A percentile compares a stretch with the other conserved stretches of the same genome.
These are phyloP conservation scores for Bombyx huttoni DNA, from an alignment of 2,888 invertebrate species.

Conservation along the genomic window DNA sequence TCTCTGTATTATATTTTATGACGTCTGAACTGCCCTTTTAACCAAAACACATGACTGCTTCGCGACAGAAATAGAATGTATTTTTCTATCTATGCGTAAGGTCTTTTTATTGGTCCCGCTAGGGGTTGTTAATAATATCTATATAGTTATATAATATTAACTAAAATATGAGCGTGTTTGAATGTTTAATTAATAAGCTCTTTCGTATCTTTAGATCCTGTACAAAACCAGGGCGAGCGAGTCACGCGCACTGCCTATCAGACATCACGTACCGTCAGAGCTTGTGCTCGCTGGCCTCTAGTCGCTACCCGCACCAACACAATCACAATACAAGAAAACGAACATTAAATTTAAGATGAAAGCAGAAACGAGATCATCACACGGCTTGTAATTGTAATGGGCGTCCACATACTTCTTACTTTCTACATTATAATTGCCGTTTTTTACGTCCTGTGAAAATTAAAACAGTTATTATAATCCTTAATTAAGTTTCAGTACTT, in stretches of 20 bases:
- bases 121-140: too few relatives aligned
- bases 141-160: constrained; percentile 11
- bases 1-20: too few relatives aligned
- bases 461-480: too few relatives aligned
- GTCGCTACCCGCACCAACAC: constrained; percentile 4
- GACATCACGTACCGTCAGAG: constrained; percentile 32
- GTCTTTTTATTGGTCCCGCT: too few relatives aligned
- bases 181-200: constrained; percentile 51
- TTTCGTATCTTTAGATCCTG: constrained; percentile 52
- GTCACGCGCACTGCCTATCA: constrained; percentile 56
- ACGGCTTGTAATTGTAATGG: constrained; percentile 21
- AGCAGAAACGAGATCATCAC: constrained; percentile 21
- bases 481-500: too few relatives aligned
- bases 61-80: too few relatives aligned
- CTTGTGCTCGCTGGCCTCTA: constrained; percentile 10
- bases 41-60: too few relatives aligned
- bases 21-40: too few relatives aligned
- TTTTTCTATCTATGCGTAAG: too few relatives aligned
- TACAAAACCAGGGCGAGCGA: constrained; percentile 59
- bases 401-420: constrained; percentile 19
- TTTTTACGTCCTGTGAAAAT: constrained; percentile 1
- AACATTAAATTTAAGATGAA: constrained; percentile 19
- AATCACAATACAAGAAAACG: constrained; percentile 12
- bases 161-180: constrained; percentile 23
- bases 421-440: constrained; percentile 20